Percentiles rank a stretch among this genome's conserved stretches.
Conservation (phyloP, 2,888 invertebrate species). For the Coenonympha arcania region DNA sequence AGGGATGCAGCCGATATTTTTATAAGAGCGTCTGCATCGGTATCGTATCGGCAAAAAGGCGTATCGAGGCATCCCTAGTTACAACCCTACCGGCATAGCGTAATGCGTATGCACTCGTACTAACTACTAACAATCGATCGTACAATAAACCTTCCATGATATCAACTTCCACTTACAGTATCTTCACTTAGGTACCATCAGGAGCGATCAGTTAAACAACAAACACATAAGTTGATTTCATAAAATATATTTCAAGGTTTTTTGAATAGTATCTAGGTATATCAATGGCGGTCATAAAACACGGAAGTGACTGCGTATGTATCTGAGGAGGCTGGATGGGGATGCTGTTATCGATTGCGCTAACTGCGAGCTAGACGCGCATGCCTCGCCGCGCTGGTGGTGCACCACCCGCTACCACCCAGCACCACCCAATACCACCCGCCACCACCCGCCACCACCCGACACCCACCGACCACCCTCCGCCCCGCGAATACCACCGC, state of each 20-base stretch:
- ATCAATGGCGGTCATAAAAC: constrained; percentile 4
- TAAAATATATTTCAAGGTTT: not conserved
- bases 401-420: constrained; percentile 24
- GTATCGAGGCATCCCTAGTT: too few relatives aligned
- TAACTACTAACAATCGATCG: too few relatives aligned
- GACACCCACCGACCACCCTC: not conserved
- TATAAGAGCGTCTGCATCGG: too few relatives aligned
- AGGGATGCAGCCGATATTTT: too few relatives aligned
- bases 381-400: constrained; percentile 37
- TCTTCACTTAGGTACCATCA: too few relatives aligned
- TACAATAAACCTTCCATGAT: too few relatives aligned
- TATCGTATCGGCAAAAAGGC: too few relatives aligned
- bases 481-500: constrained; percentile 11
- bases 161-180: too few relatives aligned
- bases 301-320: constrained; percentile 54
- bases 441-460: constrained; percentile 25
- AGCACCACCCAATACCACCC: constrained; percentile 19
- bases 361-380: constrained; percentile 58
- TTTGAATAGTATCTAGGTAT: not conserved
- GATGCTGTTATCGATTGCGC: constrained; percentile 65
- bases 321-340: constrained; percentile 52
- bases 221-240: not conserved
- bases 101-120: too few relatives aligned
- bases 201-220: too few relatives aligned
- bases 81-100: too few relatives aligned